phyloP scores from a whole-genome alignment of 2,888 invertebrate genomes.

The Cephonodes hylas region DNA sequence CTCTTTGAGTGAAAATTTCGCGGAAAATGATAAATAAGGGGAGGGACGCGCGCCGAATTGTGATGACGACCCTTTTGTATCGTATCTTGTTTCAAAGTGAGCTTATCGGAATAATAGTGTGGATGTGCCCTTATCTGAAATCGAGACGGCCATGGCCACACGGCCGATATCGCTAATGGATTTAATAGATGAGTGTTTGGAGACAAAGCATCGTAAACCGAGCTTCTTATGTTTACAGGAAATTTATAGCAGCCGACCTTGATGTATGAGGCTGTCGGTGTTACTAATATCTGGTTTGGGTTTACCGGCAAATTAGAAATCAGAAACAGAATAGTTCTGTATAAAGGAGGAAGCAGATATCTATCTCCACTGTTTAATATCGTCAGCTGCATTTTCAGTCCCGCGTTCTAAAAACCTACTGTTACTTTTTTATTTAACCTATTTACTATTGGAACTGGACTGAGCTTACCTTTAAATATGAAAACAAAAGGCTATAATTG shows the following conservation, averaged over 20 bases:
- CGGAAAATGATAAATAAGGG: constrained; percentile 75
- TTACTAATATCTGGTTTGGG: too few species aligned
- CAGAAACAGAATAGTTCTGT: too few species aligned
- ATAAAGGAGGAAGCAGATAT: too few species aligned
- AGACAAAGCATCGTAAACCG: constrained; percentile 22
- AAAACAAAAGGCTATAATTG: too few species aligned
- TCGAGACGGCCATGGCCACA: constrained; percentile 2
- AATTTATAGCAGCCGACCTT: background rate
- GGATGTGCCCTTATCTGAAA: constrained; percentile 48
- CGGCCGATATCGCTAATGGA: constrained; percentile 45
- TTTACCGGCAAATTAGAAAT: too few species aligned
- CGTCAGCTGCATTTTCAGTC: too few species aligned
- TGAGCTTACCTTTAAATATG: too few species aligned
- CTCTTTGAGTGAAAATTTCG: constrained; percentile 70
- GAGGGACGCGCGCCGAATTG: constrained; percentile 67
- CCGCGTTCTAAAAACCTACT: too few species aligned
- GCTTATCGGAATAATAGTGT: constrained; percentile 71
- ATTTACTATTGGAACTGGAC: too few species aligned
- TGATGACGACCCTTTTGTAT: constrained; percentile 73
- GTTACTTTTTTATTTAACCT: too few species aligned
- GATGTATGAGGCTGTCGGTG: background rate
- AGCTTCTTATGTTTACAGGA: background rate
- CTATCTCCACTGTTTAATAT: too few species aligned
- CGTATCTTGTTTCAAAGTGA: constrained; percentile 76
- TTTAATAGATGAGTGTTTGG: constrained; percentile 36